Evolutionary conservation across 2,888 invertebrate species (phyloP).

Genomic region (Eristalis pertinax): DNA sequence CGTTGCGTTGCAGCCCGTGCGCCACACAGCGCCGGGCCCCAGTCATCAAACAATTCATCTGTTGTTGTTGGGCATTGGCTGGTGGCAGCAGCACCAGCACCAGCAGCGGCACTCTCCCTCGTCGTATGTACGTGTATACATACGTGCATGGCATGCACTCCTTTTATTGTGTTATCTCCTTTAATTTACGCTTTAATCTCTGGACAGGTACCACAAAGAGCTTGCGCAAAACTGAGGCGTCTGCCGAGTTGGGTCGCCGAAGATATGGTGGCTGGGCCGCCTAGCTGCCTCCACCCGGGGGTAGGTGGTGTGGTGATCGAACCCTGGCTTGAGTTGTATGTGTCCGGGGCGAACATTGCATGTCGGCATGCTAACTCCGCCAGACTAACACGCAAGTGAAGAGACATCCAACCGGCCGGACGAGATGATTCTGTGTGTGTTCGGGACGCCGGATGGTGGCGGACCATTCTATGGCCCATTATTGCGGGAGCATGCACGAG

Average conservation of each 20-base stretch:
- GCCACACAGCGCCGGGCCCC: neutral
- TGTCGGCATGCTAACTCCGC: constrained; percentile 61
- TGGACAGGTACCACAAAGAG: constrained; percentile 60
- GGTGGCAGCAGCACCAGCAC: too few relatives aligned
- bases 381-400: constrained; percentile 55
- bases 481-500: neutral
- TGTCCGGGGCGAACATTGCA: constrained; percentile 40
- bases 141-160: constrained; percentile 48
- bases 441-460: neutral
- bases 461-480: neutral
- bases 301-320: neutral
- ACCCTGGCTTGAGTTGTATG: constrained; percentile 28
- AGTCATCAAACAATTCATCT: constrained; percentile 14
- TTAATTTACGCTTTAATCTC: constrained; percentile 69
- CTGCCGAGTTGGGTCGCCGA: constrained; percentile 1
- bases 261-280: neutral
- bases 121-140: neutral
- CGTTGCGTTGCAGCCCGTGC: neutral
- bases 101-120: neutral
- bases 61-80: neutral
- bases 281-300: neutral
- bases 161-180: constrained; percentile 68
- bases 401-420: constrained; percentile 41
- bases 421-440: neutral
- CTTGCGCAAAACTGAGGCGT: constrained; percentile 41